Evolutionary conservation across 2,888 invertebrate species (phyloP).

Genomic region (Ormyrus rosae): DNA sequence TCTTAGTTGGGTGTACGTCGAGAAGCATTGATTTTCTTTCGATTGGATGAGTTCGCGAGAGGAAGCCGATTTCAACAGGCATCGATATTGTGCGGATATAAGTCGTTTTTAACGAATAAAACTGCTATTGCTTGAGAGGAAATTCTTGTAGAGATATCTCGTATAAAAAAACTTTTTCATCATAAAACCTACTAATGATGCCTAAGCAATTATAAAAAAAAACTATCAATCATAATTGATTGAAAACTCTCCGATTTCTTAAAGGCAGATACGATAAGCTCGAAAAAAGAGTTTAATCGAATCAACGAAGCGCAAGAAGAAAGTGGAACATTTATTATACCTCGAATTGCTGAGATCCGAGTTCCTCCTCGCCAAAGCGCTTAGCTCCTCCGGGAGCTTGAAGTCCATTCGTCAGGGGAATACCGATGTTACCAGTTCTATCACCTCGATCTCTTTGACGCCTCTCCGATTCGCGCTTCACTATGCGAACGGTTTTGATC

Average conservation of each 20-base stretch:
- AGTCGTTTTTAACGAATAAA: no score
- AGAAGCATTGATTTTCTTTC: no score
- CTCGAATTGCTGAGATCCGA: conserved; percentile 68
- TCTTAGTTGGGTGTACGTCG: no score
- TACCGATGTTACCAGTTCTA: conserved; percentile 77
- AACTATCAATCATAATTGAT: background rate
- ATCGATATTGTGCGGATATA: no score
- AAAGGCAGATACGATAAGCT: conserved; percentile 12
- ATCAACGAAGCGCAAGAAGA: no score
- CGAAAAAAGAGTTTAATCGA: conserved; percentile 16
- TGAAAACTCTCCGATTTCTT: background rate
- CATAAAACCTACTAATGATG: no score
- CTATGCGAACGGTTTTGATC: conserved; percentile 94
- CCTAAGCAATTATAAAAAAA: background rate
- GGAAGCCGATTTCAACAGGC: no score
- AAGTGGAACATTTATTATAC: conserved; percentile 52
- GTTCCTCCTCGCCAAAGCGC: conserved; percentile 68
- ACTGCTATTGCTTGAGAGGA: no score
- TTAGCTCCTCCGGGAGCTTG: conserved; percentile 69
- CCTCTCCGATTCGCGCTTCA: conserved; percentile 93
- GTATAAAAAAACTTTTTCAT: no score
- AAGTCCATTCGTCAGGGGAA: conserved; percentile 69
- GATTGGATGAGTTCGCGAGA: no score
- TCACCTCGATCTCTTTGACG: conserved; percentile 87
- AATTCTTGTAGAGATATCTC: no score